A percentile compares a stretch with the other conserved stretches of the same genome.
These are phyloP conservation scores for Chironomus tentans DNA, from an alignment of 2,888 invertebrate genomes.

Conservation along the genomic window DNA sequence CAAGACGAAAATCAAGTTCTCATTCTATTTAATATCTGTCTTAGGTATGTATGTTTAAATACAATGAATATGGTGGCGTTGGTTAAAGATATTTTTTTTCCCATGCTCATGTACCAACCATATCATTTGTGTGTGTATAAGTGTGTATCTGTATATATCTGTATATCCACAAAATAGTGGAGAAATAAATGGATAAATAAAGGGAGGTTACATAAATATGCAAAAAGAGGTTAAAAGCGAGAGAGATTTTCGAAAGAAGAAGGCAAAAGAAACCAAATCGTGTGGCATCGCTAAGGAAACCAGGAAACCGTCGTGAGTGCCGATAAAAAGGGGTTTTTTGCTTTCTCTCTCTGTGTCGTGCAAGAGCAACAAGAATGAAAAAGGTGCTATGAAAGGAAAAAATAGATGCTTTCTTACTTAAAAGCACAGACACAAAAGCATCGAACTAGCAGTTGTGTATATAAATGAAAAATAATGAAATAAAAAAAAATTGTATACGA, in stretches of 20 bases:
- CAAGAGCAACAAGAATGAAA: neutral
- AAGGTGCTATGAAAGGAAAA: neutral
- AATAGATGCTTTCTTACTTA: neutral
- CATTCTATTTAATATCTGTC: too few species aligned
- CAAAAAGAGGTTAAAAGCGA: neutral
- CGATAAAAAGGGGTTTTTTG: slow-evolving; percentile 17
- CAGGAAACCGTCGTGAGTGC: slow-evolving; percentile 17
- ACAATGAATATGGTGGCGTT: neutral
- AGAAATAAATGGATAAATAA: neutral
- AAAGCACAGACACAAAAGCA: neutral
- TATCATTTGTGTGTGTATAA: too few species aligned
- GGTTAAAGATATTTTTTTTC: neutral
- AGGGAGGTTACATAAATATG: neutral
- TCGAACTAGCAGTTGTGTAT: neutral
- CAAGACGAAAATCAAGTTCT: too few species aligned
- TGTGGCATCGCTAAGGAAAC: slow-evolving; percentile 25
- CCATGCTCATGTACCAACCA: neutral
- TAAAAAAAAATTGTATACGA: neutral
- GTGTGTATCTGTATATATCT: too few species aligned
- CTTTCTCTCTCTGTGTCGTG: neutral
- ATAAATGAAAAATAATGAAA: neutral
- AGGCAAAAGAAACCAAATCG: slow-evolving; percentile 5
- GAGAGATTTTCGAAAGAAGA: neutral
- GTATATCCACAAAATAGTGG: neutral
- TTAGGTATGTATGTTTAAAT: too few species aligned